Base-by-base conservation (phyloP, 1,140 invertebrate species). In the Pinna nobilis region DNA sequence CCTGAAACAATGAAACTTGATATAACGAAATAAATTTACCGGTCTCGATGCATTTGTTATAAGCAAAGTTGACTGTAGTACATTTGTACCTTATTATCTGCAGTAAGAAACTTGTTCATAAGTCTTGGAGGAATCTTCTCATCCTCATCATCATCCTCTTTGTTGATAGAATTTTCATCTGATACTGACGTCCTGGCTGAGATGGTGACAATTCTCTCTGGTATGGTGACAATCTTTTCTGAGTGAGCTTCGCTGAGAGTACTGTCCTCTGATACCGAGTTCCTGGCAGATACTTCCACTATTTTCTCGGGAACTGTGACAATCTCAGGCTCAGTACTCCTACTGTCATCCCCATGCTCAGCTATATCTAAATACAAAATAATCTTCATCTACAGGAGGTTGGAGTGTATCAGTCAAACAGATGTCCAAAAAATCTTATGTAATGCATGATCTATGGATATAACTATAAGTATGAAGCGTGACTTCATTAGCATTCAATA, bases 191-290 rank as follows among this genome's bases (percentile, higher is more conserved):
- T 73, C 65, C 53, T 47, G 11, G 83, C 78, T 20, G 81, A 80
- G 7, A 84, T 65, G 6, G 82, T 84, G 18, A 84, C 81, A 50
- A 84, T 78, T 59, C 74, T 70, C 60, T 84, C 81, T 28, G 70
- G 78, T 13, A 84, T 72, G 25, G 81, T 84, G 11, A 83, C 68
- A 25, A 84, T 84, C 47, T 83, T 80, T 32, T 80, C 71, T 44
- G 39, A 44, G 9, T 25, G 41, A 5, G 25, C 30, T 30, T 80
- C 78, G 44, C 50, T 61, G 25, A 73, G 25, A n/a, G 53, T 64
- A 33, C 37, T 64, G 18, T 70, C 53, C 13, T 69, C 65, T 2
- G 79, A 80, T 25, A 76, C 13, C 15, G 74, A 76, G 28, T 67
- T 70, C 60, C 44, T 49, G 11, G 82, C 79, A n/a, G 80, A 78